These are phyloP conservation scores for Otis tarda DNA, from an alignment of 2,113 vertebrate species.

Conservation along the genomic window DNA sequence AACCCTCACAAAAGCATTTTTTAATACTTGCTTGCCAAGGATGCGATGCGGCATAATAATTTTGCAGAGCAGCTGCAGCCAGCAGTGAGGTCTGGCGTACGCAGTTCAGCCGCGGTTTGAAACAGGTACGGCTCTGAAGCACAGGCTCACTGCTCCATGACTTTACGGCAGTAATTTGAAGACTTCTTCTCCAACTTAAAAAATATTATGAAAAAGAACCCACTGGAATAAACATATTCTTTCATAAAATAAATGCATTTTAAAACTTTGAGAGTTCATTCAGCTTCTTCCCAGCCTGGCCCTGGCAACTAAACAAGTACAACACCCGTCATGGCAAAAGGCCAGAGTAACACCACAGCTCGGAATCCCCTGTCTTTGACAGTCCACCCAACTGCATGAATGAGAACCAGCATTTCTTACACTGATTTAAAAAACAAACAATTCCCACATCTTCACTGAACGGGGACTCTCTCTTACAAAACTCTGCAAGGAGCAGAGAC, in stretches of 20 bases:
- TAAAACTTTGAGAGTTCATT: conserved; percentile 36
- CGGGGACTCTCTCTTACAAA: not conserved
- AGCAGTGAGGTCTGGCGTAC: not conserved
- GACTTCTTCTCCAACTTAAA: not conserved
- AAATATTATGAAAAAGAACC: not conserved
- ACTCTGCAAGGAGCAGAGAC: not conserved
- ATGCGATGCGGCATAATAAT: not conserved
- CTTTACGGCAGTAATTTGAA: not conserved
- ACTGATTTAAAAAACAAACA: conserved; percentile 14
- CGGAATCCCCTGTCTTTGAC: not conserved
- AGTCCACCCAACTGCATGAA: not conserved
- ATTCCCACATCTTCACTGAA: conserved; percentile 9
- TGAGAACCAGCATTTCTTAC: not conserved
- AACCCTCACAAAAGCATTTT: not conserved
- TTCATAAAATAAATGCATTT: conserved; percentile 4
- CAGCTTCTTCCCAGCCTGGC: conserved; percentile 31
- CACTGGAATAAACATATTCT: not conserved
- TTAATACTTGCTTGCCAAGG: not conserved
- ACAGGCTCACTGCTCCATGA: not conserved
- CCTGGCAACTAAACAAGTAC: not conserved
- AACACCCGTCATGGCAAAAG: not conserved
- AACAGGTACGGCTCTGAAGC: not conserved
- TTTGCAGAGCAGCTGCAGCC: conserved; percentile 10
- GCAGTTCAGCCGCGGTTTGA: conserved; percentile 9
- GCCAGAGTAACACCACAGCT: conserved; percentile 23